Base-by-base conservation (phyloP, 2,113 vertebrate species). In the Coracopsis vasa region DNA sequence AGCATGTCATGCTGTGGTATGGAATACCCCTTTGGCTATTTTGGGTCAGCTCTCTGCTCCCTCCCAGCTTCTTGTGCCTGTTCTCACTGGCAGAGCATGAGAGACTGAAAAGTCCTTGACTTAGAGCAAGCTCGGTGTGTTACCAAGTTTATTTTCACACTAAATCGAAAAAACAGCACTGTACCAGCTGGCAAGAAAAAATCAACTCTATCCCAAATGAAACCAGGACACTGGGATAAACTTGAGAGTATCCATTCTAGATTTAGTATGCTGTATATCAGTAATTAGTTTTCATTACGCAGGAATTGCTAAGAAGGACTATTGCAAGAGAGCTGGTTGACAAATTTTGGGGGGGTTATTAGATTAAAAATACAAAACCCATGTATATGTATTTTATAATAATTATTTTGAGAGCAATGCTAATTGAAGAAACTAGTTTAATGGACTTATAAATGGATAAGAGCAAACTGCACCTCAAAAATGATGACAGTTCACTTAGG, bases 391-490 rank as follows among this genome's bases (percentile, higher is more conserved):
- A 92, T 95, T 96, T 97, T 79, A 66, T 69, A 87, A 72, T 94
- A 16, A 82, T 92, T 79, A 65, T 89, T 96, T 92, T 94, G 61
- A 94, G 81, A 97, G 64, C 27, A 82, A 21, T 35, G 11, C 91
- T 96, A 91, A 95, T 94, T 19, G 41, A 90, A 94, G 60, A 86
- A 81, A 89, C 65, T 70, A 77, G 62, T 97, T 96, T 97, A 97
- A 97, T 97, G 96, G 78, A 84, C 33, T 96, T 91, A 48, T 54
- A 97, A 94, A 97, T 95, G 96, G 29, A 41, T 61, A 91, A 88
- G 90, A 95, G 95, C 86, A 70, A 44, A 50, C 83, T 86, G 90
- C 95, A 77, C 74, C 84, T 96, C 87, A 90, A 90, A 92, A 93
- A 48, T 75, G 70, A 96, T 69, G 96, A 86, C 92, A 95, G 81